A percentile compares a stretch with the other conserved stretches of the same genome.
These are phyloP conservation scores for Holothuria scabra DNA, from an alignment of 53 echinoderm and acorn worm species.

Conservation along the genomic window DNA sequence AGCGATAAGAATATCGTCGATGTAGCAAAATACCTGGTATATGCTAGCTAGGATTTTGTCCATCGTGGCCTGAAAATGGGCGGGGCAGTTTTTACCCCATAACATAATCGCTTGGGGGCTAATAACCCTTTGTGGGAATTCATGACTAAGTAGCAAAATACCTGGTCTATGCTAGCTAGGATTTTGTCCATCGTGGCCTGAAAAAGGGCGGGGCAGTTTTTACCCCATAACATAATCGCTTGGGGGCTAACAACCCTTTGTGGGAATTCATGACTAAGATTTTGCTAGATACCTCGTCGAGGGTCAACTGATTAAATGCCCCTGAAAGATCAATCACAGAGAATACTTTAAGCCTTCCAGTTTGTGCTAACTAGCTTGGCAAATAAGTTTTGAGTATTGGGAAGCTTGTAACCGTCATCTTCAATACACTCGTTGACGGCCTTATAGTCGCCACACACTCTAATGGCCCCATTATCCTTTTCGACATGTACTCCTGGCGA, in stretches of 20 bases:
- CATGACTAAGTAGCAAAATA: no score
- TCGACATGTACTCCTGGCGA: conserved; percentile 60
- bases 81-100: no score
- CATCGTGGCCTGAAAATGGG: conserved; percentile 3
- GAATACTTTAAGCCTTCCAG: conserved; percentile 2
- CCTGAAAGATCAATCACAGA: conserved; percentile 49
- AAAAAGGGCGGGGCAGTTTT: no score
- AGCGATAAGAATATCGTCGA: conserved; percentile 31
- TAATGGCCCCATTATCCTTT: conserved; percentile 46
- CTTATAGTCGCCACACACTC: conserved; percentile 64
- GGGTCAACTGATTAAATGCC: conserved; percentile 38
- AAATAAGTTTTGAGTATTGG: conserved; percentile 33
- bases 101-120: no score
- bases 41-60: background rate
- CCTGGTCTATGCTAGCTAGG: no score
- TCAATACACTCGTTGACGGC: conserved; percentile 48
- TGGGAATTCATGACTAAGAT: background rate
- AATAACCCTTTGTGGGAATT: no score
- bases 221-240: conserved; percentile 17
- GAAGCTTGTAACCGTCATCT: conserved; percentile 58
- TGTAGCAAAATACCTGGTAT: background rate
- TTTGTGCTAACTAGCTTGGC: conserved; percentile 35
- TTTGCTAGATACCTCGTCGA: conserved; percentile 27
- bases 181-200: no score
- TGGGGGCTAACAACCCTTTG: background rate